Evolutionary conservation across 2,113 vertebrate genomes (phyloP).

Genomic region (Coryphaenoides rupestris): DNA sequence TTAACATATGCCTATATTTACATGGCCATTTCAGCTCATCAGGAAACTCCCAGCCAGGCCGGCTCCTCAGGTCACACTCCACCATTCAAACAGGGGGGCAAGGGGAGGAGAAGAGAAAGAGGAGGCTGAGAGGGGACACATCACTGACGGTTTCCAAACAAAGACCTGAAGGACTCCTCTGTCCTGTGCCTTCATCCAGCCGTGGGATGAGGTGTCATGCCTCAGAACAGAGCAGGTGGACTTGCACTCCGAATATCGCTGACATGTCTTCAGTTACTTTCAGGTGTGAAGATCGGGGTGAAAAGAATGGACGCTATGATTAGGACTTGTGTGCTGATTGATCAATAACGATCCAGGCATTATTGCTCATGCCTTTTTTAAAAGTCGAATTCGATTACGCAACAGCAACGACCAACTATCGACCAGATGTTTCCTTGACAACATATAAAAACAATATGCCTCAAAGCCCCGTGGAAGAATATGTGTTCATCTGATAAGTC

Average conservation of each 20-base stretch:
- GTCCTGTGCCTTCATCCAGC: constrained; percentile 16
- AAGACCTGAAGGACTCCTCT: constrained; percentile 33
- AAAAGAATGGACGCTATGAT: too few relatives aligned
- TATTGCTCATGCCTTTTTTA: too few relatives aligned
- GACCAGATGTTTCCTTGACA: too few relatives aligned
- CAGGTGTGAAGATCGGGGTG: too few relatives aligned
- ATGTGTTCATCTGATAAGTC: too few relatives aligned
- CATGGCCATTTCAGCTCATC: constrained; percentile 86
- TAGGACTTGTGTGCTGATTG: too few relatives aligned
- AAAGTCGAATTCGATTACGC: too few relatives aligned
- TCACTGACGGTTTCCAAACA: constrained; percentile 40
- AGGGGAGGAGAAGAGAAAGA: constrained; percentile 60
- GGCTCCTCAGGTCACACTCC: constrained; percentile 81
- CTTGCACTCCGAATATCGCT: neutral
- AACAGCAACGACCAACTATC: too few relatives aligned
- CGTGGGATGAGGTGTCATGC: constrained; percentile 29
- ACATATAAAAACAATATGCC: too few relatives aligned
- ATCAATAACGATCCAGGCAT: too few relatives aligned
- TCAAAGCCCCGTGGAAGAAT: too few relatives aligned
- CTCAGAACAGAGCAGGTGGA: constrained; percentile 45
- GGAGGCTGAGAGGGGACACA: constrained; percentile 48
- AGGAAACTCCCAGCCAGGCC: constrained; percentile 85
- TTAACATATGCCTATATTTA: too few relatives aligned
- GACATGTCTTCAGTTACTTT: neutral
- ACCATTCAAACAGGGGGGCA: constrained; percentile 29